Conservation (phyloP, 2,888 invertebrate species). For the Pseudococcus longispinus region DNA sequence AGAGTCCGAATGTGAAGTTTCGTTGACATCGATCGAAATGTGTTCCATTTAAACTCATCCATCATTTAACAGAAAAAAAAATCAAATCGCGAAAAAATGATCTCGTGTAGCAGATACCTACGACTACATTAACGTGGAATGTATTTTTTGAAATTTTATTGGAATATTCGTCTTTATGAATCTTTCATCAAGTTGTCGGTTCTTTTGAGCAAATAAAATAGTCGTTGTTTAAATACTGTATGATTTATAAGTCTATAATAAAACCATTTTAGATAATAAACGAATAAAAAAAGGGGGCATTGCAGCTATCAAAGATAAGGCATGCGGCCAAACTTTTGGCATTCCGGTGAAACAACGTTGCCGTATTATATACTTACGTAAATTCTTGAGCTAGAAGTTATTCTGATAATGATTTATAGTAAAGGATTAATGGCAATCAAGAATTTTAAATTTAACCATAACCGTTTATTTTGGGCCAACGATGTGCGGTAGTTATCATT, state of each 20-base stretch:
- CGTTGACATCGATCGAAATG: constrained; percentile 30
- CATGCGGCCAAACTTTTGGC: constrained; percentile 48
- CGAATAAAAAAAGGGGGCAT: not conserved
- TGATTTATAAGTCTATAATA: constrained; percentile 53
- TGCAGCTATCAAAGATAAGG: constrained; percentile 39
- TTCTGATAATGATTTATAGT: constrained; percentile 5
- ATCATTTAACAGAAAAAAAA: not conserved
- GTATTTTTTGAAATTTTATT: not conserved
- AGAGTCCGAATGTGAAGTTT: constrained; percentile 3
- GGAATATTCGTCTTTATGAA: constrained; percentile 29
- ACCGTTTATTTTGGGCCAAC: not conserved
- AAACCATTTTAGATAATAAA: constrained; percentile 53
- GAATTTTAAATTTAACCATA: constrained; percentile 31
- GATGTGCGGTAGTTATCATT: not conserved
- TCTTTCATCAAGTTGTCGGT: constrained; percentile 37
- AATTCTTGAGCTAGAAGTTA: not conserved
- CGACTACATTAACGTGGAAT: not conserved
- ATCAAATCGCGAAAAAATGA: not conserved
- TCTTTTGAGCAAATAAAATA: constrained; percentile 44
- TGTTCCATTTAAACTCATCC: constrained; percentile 29
- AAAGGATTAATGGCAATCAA: not conserved
- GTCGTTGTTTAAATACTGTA: constrained; percentile 42
- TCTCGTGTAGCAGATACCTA: not conserved
- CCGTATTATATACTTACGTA: constrained; percentile 22
- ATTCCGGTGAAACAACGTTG: constrained; percentile 41